Conservation (phyloP, 2,888 invertebrate species). For the Cerceris ruficornis region DNA sequence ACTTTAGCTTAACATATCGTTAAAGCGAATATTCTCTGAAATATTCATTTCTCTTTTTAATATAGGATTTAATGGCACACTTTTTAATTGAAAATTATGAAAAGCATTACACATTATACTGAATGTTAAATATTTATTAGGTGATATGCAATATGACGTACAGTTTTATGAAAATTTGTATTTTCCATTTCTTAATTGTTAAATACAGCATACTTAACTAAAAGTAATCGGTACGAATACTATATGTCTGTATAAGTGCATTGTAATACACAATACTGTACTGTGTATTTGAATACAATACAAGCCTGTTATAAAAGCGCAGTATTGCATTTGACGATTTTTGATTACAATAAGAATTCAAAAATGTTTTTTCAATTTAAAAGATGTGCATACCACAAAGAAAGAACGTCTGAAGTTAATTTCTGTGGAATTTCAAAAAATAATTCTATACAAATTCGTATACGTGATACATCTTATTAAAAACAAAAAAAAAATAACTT, state of each 20-base stretch:
- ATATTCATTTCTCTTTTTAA: not conserved
- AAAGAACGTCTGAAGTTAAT: constrained; percentile 37
- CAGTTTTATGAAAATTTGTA: constrained; percentile 12
- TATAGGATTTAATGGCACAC: not conserved
- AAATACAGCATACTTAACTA: constrained; percentile 5
- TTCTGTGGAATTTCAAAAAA: not conserved
- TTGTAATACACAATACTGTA: constrained; percentile 11
- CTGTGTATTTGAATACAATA: constrained; percentile 3
- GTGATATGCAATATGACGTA: constrained; percentile 19
- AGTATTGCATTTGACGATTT: not conserved
- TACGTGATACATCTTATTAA: not conserved
- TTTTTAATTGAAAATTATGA: not conserved
- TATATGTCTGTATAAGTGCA: not conserved
- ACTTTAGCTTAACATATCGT: not conserved
- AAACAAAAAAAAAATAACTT: not conserved
- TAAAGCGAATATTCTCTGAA: not conserved
- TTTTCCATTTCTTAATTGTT: constrained; percentile 12
- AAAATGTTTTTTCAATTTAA: not conserved
- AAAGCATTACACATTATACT: not conserved
- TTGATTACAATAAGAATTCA: not conserved
- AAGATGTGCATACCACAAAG: constrained; percentile 17
- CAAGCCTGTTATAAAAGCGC: constrained; percentile 14
- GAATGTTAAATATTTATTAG: constrained; percentile 21
- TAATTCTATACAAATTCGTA: not conserved
- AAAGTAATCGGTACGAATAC: constrained; percentile 1